A percentile compares a stretch with the other conserved stretches of the same genome.
Evolutionary conservation across 2,888 invertebrate species (phyloP).

Genomic region (Petrolisthes manimaculis): DNA sequence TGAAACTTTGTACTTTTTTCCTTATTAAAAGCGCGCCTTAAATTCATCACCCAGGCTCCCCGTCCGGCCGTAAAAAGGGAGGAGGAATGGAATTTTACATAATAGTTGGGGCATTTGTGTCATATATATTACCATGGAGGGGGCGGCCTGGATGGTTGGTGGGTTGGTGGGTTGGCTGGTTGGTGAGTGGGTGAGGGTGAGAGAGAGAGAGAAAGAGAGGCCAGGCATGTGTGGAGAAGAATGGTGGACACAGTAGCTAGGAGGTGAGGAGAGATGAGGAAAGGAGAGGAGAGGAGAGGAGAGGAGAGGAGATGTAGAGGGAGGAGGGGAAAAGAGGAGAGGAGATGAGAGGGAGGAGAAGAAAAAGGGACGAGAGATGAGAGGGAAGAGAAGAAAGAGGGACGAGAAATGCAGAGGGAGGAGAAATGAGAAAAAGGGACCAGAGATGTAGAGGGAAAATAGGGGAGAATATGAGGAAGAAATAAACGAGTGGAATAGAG

Average conservation of each 20-base stretch:
- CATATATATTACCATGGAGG: not conserved
- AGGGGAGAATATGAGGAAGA: not conserved
- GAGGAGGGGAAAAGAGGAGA: not conserved
- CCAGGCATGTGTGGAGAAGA: not conserved
- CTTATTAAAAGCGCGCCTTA: not conserved
- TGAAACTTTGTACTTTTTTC: not conserved
- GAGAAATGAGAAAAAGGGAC: not conserved
- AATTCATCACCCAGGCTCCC: not conserved
- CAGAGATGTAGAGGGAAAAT: not conserved
- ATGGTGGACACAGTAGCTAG: not conserved
- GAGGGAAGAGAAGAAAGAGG: not conserved
- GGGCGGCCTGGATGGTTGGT: not conserved
- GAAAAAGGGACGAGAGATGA: not conserved
- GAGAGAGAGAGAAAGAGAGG: not conserved
- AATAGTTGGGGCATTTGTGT: not conserved
- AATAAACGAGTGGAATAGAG: not conserved
- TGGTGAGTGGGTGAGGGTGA: not conserved
- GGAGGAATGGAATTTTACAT: not conserved
- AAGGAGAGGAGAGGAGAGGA: not conserved
- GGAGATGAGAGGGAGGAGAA: not conserved
- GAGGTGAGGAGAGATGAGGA: not conserved
- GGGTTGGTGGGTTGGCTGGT: not conserved
- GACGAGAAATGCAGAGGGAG: not conserved
- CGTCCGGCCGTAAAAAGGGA: not conserved
- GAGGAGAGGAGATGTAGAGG: not conserved